A percentile compares a stretch with the other conserved stretches of the same genome.
These are phyloP conservation scores for Trichogramma evanescens DNA, from an alignment of 2,888 invertebrate genomes.

Conservation along the genomic window DNA sequence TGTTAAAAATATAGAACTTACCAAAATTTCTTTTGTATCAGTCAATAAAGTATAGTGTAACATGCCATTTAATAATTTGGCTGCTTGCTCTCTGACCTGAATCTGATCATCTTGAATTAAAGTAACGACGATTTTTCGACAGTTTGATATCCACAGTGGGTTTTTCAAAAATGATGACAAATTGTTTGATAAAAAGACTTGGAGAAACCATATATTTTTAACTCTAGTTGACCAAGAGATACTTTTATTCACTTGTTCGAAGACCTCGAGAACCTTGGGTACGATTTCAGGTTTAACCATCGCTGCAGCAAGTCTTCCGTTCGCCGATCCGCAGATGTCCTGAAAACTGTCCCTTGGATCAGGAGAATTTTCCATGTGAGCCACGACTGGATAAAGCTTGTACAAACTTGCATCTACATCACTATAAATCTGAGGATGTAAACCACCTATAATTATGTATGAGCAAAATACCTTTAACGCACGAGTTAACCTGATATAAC, in stretches of 20 bases:
- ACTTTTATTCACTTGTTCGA: conserved; percentile 49
- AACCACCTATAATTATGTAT: too few relatives aligned
- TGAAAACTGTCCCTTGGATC: conserved; percentile 72
- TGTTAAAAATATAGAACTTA: conserved; percentile 40
- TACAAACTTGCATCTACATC: conserved; percentile 50
- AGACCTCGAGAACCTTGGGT: conserved; percentile 53
- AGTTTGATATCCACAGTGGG: conserved; percentile 50
- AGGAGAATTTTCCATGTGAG: conserved; percentile 64
- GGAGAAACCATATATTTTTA: conserved; percentile 61
- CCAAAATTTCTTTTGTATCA: conserved; percentile 54
- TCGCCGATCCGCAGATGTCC: conserved; percentile 57
- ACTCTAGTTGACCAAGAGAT: conserved; percentile 65
- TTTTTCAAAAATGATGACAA: conserved; percentile 57
- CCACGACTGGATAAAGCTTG: conserved; percentile 57
- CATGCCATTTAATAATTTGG: conserved; percentile 75
- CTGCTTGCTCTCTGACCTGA: conserved; percentile 77
- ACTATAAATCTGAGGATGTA: too few relatives aligned
- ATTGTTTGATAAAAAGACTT: conserved; percentile 66
- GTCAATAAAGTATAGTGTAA: conserved; percentile 76
- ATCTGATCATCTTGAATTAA: conserved; percentile 65
- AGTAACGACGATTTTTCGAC: conserved; percentile 59
- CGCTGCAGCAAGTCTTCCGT: conserved; percentile 63
- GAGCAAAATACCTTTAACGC: too few relatives aligned
- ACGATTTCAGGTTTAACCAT: conserved; percentile 55
- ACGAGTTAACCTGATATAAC: too few relatives aligned